These are phyloP conservation scores for Andricus quercusramuli DNA, from an alignment of 2,888 invertebrate genomes.

Conservation along the genomic window DNA sequence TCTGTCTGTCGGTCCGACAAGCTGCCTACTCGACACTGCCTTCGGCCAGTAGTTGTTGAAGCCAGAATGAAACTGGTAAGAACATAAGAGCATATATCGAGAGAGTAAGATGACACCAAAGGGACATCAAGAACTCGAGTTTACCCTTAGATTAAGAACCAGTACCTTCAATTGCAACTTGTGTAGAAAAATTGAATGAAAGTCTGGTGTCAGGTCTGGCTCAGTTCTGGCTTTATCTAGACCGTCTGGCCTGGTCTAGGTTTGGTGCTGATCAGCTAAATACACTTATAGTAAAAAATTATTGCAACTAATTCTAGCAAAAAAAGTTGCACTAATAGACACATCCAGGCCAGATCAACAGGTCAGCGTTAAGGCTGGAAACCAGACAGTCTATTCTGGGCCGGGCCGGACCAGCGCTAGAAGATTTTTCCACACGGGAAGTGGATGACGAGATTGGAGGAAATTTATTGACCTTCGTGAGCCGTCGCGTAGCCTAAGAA, in stretches of 20 bases:
- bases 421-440: neutral
- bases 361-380: no score
- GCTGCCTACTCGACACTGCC: constrained; percentile 64
- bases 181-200: no score
- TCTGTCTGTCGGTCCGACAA: constrained; percentile 66
- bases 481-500: constrained; percentile 52
- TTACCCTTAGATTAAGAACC: constrained; percentile 49
- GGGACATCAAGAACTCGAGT: constrained; percentile 48
- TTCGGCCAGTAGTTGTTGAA: constrained; percentile 62
- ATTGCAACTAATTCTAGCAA: no score
- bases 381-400: no score
- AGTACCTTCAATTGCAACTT: constrained; percentile 42
- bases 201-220: no score
- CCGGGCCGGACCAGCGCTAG: no score
- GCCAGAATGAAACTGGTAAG: constrained; percentile 51
- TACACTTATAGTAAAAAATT: no score
- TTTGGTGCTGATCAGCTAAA: no score
- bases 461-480: constrained; percentile 64
- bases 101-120: constrained; percentile 50
- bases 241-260: no score
- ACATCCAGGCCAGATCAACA: no score
- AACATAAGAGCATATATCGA: constrained; percentile 43
- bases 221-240: no score
- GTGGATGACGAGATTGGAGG: constrained; percentile 59
- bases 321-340: no score